These are phyloP conservation scores for Aythya baeri DNA, from an alignment of 2,113 vertebrate species.

Conservation along the genomic window DNA sequence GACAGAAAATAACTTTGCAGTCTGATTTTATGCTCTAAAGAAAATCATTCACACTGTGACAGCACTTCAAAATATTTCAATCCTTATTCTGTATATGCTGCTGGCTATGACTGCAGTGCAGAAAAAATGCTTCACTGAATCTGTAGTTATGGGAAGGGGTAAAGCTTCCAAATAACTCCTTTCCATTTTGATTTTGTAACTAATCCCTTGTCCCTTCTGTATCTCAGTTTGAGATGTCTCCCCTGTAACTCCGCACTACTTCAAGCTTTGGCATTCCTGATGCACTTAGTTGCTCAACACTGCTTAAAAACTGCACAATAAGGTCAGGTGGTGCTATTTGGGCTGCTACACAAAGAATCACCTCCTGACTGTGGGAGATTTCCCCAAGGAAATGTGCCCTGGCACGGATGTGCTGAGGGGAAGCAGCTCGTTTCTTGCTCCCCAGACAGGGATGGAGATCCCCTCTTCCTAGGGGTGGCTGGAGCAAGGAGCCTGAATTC, in stretches of 20 bases:
- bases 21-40: constrained; percentile 64
- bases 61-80: constrained; percentile 70
- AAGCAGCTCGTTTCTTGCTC: neutral
- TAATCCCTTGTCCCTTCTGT: neutral
- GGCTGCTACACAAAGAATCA: neutral
- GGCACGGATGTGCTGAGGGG: neutral
- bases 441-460: neutral
- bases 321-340: neutral
- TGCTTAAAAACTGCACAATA: neutral
- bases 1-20: constrained; percentile 61
- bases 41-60: constrained; percentile 66
- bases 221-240: neutral
- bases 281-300: neutral
- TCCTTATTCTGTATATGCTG: constrained; percentile 55
- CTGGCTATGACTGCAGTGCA: constrained; percentile 50
- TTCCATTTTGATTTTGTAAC: constrained; percentile 38
- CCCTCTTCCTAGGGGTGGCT: neutral
- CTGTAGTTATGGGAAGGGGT: constrained; percentile 4
- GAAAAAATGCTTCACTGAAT: neutral
- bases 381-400: neutral
- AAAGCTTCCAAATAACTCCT: constrained; percentile 30
- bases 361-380: neutral
- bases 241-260: neutral
- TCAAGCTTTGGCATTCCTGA: neutral
- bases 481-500: neutral